Evolutionary conservation across 2,113 vertebrate species (phyloP), one percentile per base, ranked within the genome.

Genomic region (Murina feae): DNA sequence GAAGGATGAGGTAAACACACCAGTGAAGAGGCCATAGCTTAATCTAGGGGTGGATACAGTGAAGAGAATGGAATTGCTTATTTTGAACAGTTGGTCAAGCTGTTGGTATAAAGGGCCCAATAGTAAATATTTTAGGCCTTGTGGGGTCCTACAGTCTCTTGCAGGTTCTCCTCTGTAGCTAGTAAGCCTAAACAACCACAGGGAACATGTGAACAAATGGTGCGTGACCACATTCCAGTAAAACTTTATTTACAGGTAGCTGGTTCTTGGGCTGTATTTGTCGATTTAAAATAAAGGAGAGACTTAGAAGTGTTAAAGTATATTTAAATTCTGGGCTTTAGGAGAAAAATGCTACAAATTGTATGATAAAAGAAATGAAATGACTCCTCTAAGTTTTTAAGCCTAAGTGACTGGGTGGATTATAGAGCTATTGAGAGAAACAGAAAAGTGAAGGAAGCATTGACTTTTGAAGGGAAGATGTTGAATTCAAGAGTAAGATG

Each of bases 201-300:
- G 53, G n/a, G 2, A 1, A 1, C 49, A 13, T 30, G 17, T 65
- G 28, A 87, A 49, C 75, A 90, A 69, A 9, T 25, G 25, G n/a
- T 79, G 44, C 16, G 6, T 53, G n/a, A 39, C 39, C 10, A 0
- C 81, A 21, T 37, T 74, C 51, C 69, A 25, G 11, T 65, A 25
- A 69, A 71, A 47, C 37, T 23, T 60, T 32, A 21, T n/a, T 79
- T 89, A 76, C 14, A 81, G 17, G 35, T 58, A 51, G 18, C 2
- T 17, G 49, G 12, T n/a, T 63, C 30, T 9, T 32, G 9, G 58
- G 21, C 25, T 95, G 2, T 55, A n/a, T 81, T 85, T 96, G 87
- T 47, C 32, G 37, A 80, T 86, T 79, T 91, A 65, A 71, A 94
- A 86, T 65, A 90, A 86, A 49, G 76, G 49, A 81, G 25, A 93